A percentile compares a stretch with the other conserved stretches of the same genome.
Evolutionary conservation across 2,113 vertebrate species (phyloP).

Genomic region (Regulus satrapa): DNA sequence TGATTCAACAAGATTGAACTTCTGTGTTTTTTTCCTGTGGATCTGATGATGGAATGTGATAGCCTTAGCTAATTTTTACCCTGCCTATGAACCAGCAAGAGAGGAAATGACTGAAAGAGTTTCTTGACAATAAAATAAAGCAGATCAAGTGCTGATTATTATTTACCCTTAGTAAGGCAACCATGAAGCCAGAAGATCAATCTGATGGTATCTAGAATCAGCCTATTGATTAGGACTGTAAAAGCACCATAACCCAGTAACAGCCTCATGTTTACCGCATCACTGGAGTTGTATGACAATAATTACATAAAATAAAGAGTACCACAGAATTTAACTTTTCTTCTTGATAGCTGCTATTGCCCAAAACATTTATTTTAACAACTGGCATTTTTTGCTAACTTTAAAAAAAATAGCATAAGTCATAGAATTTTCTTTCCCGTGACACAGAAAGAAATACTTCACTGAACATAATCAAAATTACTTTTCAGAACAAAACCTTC

Average conservation of each 20-base stretch:
- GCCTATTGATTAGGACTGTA: neutral
- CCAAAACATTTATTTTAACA: neutral
- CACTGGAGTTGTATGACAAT: neutral
- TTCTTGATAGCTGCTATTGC: neutral
- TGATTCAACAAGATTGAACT: neutral
- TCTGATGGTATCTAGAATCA: neutral
- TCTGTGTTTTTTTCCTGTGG: neutral
- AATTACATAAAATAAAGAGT: neutral
- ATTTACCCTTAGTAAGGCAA: neutral
- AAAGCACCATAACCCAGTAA: neutral
- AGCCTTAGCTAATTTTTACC: neutral
- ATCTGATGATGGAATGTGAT: neutral
- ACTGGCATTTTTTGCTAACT: accelerated
- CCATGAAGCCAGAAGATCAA: neutral
- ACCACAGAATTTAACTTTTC: neutral
- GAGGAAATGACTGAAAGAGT: neutral
- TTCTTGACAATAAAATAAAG: neutral
- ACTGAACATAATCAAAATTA: neutral
- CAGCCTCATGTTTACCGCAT: neutral
- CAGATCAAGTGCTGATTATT: neutral
- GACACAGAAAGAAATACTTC: neutral
- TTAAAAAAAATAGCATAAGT: neutral
- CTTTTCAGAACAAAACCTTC: neutral
- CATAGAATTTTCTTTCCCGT: neutral
- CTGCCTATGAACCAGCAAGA: neutral